A percentile compares a stretch with the other conserved stretches of the same genome.
Conservation (phyloP, 2,113 vertebrate genomes). For the Otocyon megalotis region DNA sequence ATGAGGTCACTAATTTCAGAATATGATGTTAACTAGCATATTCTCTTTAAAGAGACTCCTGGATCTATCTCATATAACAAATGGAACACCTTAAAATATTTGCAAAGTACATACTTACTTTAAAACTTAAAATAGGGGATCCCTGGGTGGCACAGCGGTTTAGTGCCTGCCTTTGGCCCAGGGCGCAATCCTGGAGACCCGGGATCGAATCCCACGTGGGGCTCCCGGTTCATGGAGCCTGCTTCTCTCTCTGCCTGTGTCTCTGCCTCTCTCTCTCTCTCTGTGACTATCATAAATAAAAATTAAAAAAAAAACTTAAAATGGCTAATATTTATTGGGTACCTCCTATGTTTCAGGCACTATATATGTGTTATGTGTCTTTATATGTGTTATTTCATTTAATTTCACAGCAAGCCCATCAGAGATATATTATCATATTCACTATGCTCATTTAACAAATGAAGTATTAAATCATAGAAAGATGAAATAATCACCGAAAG, state of each 20-base stretch:
- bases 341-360: not conserved
- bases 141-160: no score
- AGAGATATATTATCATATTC: not conserved
- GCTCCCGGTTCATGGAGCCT: no score
- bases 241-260: no score
- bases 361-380: not conserved
- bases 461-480: not conserved
- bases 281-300: no score
- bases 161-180: no score
- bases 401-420: not conserved
- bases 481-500: not conserved
- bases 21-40: not conserved
- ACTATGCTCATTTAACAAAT: not conserved
- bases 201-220: no score
- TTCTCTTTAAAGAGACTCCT: not conserved
- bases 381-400: not conserved
- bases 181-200: no score
- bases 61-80: not conserved
- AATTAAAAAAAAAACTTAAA: conserved; percentile 47
- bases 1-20: not conserved
- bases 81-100: not conserved
- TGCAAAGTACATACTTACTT: not conserved
- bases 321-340: not conserved
- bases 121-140: conserved; percentile 41
- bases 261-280: no score